These are phyloP conservation scores for Zapornia atra DNA, from an alignment of 2,113 vertebrate genomes.

Conservation along the genomic window DNA sequence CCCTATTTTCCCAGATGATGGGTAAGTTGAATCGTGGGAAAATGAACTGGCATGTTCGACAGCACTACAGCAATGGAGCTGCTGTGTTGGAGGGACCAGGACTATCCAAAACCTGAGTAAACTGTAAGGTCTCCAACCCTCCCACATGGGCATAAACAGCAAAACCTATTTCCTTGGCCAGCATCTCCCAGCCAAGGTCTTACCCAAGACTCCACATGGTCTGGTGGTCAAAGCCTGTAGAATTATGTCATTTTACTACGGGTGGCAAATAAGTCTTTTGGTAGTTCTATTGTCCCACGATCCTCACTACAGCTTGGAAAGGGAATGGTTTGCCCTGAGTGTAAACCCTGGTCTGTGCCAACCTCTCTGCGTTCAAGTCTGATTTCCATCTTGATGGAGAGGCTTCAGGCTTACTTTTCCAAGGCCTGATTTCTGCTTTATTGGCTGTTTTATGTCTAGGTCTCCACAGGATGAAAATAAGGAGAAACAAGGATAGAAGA, in stretches of 20 bases:
- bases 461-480: background rate
- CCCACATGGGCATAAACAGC: background rate
- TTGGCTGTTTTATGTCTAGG: background rate
- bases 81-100: background rate
- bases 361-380: background rate
- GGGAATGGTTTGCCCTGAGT: background rate
- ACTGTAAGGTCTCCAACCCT: background rate
- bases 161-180: background rate
- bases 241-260: background rate
- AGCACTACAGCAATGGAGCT: background rate
- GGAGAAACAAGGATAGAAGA: background rate
- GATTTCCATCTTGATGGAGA: background rate
- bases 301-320: background rate
- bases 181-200: background rate
- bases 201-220: background rate
- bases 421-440: background rate
- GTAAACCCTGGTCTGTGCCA: background rate
- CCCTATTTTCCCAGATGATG: background rate
- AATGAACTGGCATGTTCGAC: background rate
- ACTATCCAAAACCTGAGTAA: background rate
- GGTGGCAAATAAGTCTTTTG: background rate
- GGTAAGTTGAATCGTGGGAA: background rate
- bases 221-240: background rate
- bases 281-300: background rate
- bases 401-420: background rate